Evolutionary conservation across 2,888 invertebrate species (phyloP).

Genomic region (Synanthedon tipuliformis): DNA sequence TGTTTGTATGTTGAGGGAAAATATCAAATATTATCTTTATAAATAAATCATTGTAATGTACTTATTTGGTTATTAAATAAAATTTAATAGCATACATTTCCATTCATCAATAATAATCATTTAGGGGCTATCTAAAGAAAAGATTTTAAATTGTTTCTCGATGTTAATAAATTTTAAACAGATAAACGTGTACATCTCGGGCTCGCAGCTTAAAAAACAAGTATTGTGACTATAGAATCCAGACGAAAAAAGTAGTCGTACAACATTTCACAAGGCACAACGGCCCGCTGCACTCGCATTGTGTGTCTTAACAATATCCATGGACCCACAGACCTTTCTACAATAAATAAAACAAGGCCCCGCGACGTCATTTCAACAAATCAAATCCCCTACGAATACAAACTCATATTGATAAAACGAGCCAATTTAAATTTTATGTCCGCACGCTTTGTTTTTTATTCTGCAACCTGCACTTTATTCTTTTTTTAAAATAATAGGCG

Average conservation of each 20-base stretch:
- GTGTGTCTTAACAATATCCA: slow-evolving; percentile 65
- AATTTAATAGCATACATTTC: slow-evolving; percentile 45
- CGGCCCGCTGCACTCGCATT: slow-evolving; percentile 66
- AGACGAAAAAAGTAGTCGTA: slow-evolving; percentile 71
- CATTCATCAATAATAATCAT: slow-evolving; percentile 59
- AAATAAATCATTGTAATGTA: too few relatives aligned
- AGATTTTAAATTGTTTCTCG: slow-evolving; percentile 68
- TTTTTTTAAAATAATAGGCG: too few relatives aligned
- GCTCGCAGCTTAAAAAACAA: slow-evolving; percentile 66
- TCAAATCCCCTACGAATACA: slow-evolving; percentile 55
- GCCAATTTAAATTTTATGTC: slow-evolving; percentile 39
- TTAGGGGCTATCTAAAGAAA: slow-evolving; percentile 54
- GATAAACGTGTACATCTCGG: slow-evolving; percentile 69
- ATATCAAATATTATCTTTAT: too few relatives aligned
- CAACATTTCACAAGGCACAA: slow-evolving; percentile 70
- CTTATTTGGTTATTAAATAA: slow-evolving; percentile 20
- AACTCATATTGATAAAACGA: slow-evolving; percentile 50
- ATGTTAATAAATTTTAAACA: slow-evolving; percentile 71
- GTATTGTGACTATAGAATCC: slow-evolving; percentile 65
- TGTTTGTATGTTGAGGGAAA: too few relatives aligned
- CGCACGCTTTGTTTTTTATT: not conserved
- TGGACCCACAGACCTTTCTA: slow-evolving; percentile 38
- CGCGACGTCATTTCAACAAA: slow-evolving; percentile 53
- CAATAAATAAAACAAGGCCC: slow-evolving; percentile 54
- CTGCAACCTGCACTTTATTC: too few relatives aligned